A percentile compares a stretch with the other conserved stretches of the same genome.
phyloP scores from a whole-genome alignment of 2,888 invertebrate species.

The Megaustenia siamemsis region DNA sequence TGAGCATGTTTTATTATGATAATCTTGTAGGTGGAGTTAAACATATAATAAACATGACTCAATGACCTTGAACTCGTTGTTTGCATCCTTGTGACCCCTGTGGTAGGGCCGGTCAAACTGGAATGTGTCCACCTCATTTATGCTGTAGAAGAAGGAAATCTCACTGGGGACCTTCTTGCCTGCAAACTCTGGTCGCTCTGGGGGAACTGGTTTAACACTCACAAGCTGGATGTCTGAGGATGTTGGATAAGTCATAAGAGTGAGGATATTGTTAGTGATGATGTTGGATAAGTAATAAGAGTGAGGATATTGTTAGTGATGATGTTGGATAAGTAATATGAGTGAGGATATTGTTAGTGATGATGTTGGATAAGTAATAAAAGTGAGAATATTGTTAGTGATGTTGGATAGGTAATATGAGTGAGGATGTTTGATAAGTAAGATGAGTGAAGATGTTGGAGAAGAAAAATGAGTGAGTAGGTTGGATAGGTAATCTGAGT shows the following conservation, averaged over 20 bases:
- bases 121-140: slow-evolving; percentile 77
- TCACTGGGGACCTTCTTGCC: slow-evolving; percentile 89
- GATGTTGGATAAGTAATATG: neutral
- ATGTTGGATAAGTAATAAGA: neutral
- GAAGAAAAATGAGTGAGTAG: no score
- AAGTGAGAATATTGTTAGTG: no score
- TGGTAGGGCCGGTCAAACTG: slow-evolving; percentile 77
- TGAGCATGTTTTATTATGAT: no score
- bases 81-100: slow-evolving; percentile 89
- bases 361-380: neutral
- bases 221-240: slow-evolving; percentile 92
- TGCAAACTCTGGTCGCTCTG: slow-evolving; percentile 83
- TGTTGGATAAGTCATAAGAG: no score
- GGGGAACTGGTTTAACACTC: slow-evolving; percentile 93
- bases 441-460: no score
- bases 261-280: slow-evolving; percentile 79
- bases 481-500: no score
- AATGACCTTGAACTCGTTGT: slow-evolving; percentile 92
- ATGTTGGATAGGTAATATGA: no score
- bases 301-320: slow-evolving; percentile 79
- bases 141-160: slow-evolving; percentile 82
- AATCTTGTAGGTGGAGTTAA: no score
- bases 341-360: slow-evolving; percentile 78
- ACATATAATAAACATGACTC: neutral
- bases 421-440: no score